Evolutionary conservation across 2,113 vertebrate genomes (phyloP), one percentile per base, ranked within the genome.

Genomic region (Mugil cephalus): DNA sequence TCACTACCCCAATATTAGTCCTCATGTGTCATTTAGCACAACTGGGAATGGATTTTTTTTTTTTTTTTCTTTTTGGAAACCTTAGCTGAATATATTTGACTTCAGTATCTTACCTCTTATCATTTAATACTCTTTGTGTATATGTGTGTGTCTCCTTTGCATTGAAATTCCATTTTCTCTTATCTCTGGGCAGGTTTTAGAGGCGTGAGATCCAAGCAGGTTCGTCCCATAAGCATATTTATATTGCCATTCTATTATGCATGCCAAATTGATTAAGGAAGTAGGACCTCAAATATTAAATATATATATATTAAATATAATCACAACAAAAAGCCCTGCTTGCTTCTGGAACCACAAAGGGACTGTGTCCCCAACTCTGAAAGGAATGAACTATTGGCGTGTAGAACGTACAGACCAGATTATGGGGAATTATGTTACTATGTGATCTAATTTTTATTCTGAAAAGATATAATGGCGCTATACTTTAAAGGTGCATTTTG

Each of bases 71-170:
- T 65, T 34, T 50, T 6, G 9, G 40, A 63, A 68, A 67, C 56
- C 74, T 77, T 68, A 62, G 35, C 86, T 61, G 69, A 48, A 43
- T 83, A 42, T 69, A 59, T 64, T 80, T 65, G 65, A 52, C 55
- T 73, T 51, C 17, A 45, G 30, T 74, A 83, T 86, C 77, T 73
- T 47, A 56, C 59, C 53, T 36, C 68, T 89, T 86, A 84, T 86
- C 82, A 72, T 86, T 81, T 85, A 80, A 83, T 83, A 77, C 66
- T 47, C 72, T 84, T 84, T 86, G 72, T 84, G 79, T 71, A 70
- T 53, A 55, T 79, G 40, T 68, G 59, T 40, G 55, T 77, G 50
- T n/a, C 55, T 59, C 45, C 10, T 78, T 79, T 82, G 74, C 72
- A 83, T 80, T 70, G 68, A 80, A 81, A 81, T 86, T 55, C 54